Evolutionary conservation across 1,140 invertebrate genomes (phyloP).

Genomic region (Galleria mellonella): DNA sequence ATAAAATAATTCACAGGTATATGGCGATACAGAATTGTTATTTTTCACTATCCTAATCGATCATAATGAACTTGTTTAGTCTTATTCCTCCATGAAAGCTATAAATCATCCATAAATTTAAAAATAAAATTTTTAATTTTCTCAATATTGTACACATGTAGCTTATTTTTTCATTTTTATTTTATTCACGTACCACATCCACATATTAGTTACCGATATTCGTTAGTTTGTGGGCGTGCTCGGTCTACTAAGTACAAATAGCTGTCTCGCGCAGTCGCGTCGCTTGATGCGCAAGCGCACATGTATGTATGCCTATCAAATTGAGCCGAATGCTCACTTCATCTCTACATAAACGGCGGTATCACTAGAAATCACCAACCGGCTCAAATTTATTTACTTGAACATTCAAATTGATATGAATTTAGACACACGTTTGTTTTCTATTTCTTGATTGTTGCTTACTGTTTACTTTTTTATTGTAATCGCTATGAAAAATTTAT

Average conservation of each 20-base stretch:
- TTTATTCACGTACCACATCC: background rate
- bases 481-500: background rate
- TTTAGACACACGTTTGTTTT: slow-evolving; percentile 39
- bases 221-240: slow-evolving; percentile 25
- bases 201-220: slow-evolving; percentile 3
- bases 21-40: too few relatives aligned
- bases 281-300: slow-evolving; percentile 14
- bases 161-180: too few relatives aligned
- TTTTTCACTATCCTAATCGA: too few relatives aligned
- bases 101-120: too few relatives aligned
- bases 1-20: too few relatives aligned
- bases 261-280: slow-evolving; percentile 8
- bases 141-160: too few relatives aligned
- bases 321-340: slow-evolving; percentile 14
- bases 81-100: too few relatives aligned
- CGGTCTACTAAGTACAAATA: slow-evolving; percentile 42
- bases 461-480: slow-evolving; percentile 1
- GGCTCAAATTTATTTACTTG: slow-evolving; percentile 45
- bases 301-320: slow-evolving; percentile 18
- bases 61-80: too few relatives aligned
- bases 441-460: slow-evolving; percentile 17
- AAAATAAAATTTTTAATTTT: too few relatives aligned
- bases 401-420: slow-evolving; percentile 59
- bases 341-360: slow-evolving; percentile 24
- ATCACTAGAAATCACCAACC: slow-evolving; percentile 55